A percentile compares a stretch with the other conserved stretches of the same genome.
These are phyloP conservation scores for Neosalanx taihuensis DNA, from an alignment of 2,797 vertebrate genomes.

Conservation along the genomic window DNA sequence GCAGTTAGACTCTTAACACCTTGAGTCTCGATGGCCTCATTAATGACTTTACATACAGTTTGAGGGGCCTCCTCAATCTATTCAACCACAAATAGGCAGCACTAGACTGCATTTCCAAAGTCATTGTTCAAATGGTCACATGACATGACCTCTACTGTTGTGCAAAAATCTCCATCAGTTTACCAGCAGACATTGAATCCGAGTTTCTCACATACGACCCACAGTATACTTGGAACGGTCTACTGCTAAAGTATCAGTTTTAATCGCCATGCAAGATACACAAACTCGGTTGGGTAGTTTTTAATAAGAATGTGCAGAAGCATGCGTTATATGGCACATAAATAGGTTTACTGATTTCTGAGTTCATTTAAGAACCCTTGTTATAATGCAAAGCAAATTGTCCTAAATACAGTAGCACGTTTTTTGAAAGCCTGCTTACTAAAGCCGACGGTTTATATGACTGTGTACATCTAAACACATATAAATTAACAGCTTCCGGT, in stretches of 20 bases:
- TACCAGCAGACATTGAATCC: neutral
- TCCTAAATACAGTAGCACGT: neutral
- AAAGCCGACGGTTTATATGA: no score
- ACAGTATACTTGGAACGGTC: neutral
- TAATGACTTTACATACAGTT: neutral
- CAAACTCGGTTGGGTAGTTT: neutral
- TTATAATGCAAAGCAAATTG: no score
- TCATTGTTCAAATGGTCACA: neutral
- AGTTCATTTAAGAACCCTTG: neutral
- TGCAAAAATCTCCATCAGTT: slow-evolving; percentile 6
- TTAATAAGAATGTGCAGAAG: neutral
- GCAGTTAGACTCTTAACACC: neutral
- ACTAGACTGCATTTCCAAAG: neutral
- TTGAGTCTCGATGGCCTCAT: neutral
- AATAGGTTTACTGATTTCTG: neutral
- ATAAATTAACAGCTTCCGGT: neutral
- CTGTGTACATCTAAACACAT: neutral
- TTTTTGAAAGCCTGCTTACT: neutral
- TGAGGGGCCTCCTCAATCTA: neutral
- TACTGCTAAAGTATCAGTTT: no score
- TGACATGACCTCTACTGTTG: neutral
- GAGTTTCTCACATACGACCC: no score
- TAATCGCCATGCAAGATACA: no score
- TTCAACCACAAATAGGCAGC: slow-evolving; percentile 18
- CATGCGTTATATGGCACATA: no score